Evolutionary conservation across 2,888 invertebrate species (phyloP).

Genomic region (Podabrus alpinus): DNA sequence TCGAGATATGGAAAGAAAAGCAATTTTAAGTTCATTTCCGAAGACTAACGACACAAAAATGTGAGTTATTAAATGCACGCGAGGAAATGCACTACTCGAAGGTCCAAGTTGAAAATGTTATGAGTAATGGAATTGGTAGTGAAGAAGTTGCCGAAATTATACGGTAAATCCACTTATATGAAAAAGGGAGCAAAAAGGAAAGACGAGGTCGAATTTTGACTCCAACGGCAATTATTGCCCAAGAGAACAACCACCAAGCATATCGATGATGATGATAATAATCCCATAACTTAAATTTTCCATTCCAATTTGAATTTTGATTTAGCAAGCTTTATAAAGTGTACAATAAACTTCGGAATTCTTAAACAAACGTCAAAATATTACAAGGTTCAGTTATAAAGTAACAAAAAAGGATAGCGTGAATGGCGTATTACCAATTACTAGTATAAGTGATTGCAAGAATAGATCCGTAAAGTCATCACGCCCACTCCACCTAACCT

Average conservation of each 20-base stretch:
- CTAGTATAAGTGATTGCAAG: constrained; percentile 37
- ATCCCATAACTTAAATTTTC: background rate
- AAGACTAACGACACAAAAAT: constrained; percentile 9
- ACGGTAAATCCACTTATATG: background rate
- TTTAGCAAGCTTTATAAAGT: background rate
- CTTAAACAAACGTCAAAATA: constrained; percentile 11
- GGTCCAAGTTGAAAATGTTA: background rate
- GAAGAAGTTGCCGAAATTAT: background rate
- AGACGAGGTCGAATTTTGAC: background rate
- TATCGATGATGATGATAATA: background rate
- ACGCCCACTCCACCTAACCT: constrained; percentile 43
- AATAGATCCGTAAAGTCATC: constrained; percentile 42
- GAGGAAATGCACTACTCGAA: background rate
- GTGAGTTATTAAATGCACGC: constrained; percentile 12
- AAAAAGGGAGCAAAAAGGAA: background rate
- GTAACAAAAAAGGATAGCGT: constrained; percentile 27
- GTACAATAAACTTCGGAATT: background rate
- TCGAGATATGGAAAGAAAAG: background rate
- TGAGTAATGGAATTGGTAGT: background rate
- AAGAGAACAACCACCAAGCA: background rate
- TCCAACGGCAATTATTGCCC: background rate
- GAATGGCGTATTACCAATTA: constrained; percentile 31
- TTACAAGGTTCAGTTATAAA: background rate
- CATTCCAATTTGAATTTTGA: background rate
- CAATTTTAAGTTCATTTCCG: constrained; percentile 1